Evolutionary conservation across 2,888 invertebrate genomes (phyloP), one percentile per base, ranked within the genome.

Genomic region (Drosophila rellima): DNA sequence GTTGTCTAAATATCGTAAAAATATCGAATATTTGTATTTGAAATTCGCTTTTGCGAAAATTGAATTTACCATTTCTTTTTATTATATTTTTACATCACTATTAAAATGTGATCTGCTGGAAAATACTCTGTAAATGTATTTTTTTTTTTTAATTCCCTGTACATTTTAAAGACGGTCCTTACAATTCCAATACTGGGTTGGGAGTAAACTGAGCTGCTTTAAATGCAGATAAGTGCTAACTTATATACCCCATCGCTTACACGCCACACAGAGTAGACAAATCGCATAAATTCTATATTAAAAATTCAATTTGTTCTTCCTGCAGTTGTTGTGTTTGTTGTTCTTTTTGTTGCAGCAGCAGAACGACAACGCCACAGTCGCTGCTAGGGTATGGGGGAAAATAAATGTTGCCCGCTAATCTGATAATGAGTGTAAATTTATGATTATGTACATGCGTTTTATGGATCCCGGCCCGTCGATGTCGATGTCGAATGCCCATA

Each of bases 341-440:
- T 3, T 70, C 54, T 55, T 47, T 39, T 15, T 69, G 48, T 11
- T 51, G 40, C 31, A 39, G 37, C 39, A 20, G 40, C 18, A 31
- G 33, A 37, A 18, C 6, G 13, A 48, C 23, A 11, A 11, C 23
- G 33, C 1, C 23, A n/a, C 50, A 33, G 33, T n/a, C n/a, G n/a
- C n/a, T n/a, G n/a, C n/a, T n/a, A n/a, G 5, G 10, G n/a, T 5
- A 7, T 18, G 23, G 29, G 54, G 35, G 29, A 11, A 5, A 15
- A 35, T 37, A 39, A 60, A 57, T 54, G 57, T 57, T 54, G 64
- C 69, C 59, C 77, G 77, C 81, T 83, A 85, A 85, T 85, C 88
- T 83, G 81, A 83, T 85, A 85, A 85, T 85, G 83, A 85, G 86
- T 75, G 86, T 82, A 76, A 85, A 85, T 85, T 85, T 88, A 88